Percentiles rank a stretch among this genome's conserved stretches.
Evolutionary conservation across 2,888 invertebrate genomes (phyloP).

Genomic region (Disparrhopalites patrizii): DNA sequence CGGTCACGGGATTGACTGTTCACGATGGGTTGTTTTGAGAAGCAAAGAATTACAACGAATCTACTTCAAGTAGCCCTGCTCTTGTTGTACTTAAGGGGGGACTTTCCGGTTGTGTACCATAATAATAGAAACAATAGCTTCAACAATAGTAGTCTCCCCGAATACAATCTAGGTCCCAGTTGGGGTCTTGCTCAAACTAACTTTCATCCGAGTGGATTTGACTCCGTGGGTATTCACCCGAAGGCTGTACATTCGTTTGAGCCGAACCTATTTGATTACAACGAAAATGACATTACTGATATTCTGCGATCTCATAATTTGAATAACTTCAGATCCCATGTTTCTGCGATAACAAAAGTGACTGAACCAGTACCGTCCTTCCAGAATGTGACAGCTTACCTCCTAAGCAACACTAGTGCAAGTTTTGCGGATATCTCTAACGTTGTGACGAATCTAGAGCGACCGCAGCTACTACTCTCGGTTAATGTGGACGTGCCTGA

Average conservation of each 20-base stretch:
- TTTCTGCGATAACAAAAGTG: background rate
- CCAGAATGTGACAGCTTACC: slow-evolving; percentile 46
- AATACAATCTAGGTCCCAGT: slow-evolving; percentile 38
- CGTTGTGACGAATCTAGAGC: background rate
- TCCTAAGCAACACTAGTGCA: slow-evolving; percentile 40
- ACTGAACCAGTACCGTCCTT: slow-evolving; percentile 34
- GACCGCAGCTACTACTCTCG: background rate
- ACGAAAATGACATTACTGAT: slow-evolving; percentile 16
- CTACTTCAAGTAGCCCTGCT: slow-evolving; percentile 45
- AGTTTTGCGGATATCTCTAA: background rate
- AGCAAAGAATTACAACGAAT: slow-evolving; percentile 42
- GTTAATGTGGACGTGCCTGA: slow-evolving; percentile 23
- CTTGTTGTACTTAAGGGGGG: slow-evolving; percentile 40
- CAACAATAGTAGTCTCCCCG: slow-evolving; percentile 19
- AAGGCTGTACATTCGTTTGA: slow-evolving; percentile 30
- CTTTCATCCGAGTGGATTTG: slow-evolving; percentile 33
- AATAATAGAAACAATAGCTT: background rate
- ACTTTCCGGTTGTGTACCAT: slow-evolving; percentile 26
- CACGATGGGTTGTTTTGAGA: slow-evolving; percentile 19
- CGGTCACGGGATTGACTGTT: no score
- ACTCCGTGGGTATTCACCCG: slow-evolving; percentile 31
- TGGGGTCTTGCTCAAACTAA: slow-evolving; percentile 42
- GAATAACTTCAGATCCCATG: slow-evolving; percentile 8
- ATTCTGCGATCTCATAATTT: slow-evolving; percentile 7
- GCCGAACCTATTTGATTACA: background rate